Evolutionary conservation across 2,113 vertebrate genomes (phyloP), one percentile per base, ranked within the genome.

Genomic region (Synchiropus splendidus): DNA sequence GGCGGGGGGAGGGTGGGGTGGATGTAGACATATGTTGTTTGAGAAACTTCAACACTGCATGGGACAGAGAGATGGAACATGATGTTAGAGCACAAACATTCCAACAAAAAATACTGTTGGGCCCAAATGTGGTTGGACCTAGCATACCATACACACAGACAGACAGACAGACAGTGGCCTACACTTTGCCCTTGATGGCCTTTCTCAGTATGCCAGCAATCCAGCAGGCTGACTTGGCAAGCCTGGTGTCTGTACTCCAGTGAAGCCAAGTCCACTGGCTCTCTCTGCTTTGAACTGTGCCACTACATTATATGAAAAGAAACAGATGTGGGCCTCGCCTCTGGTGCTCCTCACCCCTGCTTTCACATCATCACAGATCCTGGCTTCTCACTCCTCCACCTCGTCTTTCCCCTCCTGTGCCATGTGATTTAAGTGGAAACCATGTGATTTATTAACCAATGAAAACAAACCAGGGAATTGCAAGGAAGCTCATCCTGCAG

Each of bases 241-340:
- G 47, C 17, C 2, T 12, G 48, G 62, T 47, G 57, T 51, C 61
- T 55, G 30, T 72, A 74, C 60, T 39, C 57, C 36, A 54, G 47
- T 36, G 57, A 65, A 64, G 62, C 63, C 62, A 72, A 48, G 54
- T 72, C 66, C 36, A 39, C 54, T 48, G 61, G 50, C 56, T 39
- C 35, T 67, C 48, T 62, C 45, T 62, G 60, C 67, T n/a, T 59
- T 47, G 54, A 77, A 56, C 53, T 40, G 48, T 42, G 55, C 58
- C 54, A 51, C 56, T 40, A n/a, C n/a, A n/a, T n/a, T n/a, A 6
- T 34, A 52, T 77, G 67, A 79, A 67, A 55, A 79, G 69, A 75
- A 79, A 60, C 79, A 79, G 64, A 81, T 79, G 79, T 79, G 71
- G 30, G 58, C 57, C 30, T 42, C 43, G 67, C 70, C 62, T 54